Evolutionary conservation across 2,888 invertebrate species (phyloP).

Genomic region (Cotesia congregata): DNA sequence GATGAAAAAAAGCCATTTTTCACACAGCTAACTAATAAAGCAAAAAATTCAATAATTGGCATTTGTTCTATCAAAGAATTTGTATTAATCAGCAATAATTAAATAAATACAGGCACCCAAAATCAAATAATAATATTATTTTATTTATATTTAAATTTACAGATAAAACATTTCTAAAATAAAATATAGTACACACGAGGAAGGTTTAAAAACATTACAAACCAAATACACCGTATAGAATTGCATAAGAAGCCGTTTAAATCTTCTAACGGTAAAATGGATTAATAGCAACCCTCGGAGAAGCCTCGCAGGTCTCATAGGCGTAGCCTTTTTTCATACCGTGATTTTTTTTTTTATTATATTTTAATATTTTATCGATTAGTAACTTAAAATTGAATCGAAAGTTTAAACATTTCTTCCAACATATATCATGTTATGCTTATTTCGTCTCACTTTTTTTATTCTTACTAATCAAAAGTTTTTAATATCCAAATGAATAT

Average conservation of each 20-base stretch:
- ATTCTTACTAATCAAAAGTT: too few relatives aligned
- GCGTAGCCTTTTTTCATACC: conserved; percentile 54
- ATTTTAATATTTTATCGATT: conserved; percentile 12
- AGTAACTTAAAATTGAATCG: background rate
- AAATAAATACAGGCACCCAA: background rate
- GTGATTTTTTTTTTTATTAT: conserved; percentile 32
- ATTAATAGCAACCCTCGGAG: conserved; percentile 67
- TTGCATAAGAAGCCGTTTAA: conserved; percentile 68
- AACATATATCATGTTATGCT: too few relatives aligned
- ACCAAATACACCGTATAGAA: conserved; percentile 58
- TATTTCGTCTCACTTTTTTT: too few relatives aligned
- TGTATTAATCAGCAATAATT: too few relatives aligned
- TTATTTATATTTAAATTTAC: conserved; percentile 8
- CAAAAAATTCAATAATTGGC: too few relatives aligned
- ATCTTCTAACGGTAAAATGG: conserved; percentile 67
- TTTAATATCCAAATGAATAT: too few relatives aligned
- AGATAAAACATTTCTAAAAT: background rate
- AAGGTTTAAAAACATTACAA: conserved; percentile 31
- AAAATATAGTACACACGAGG: conserved; percentile 15
- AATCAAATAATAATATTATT: conserved; percentile 6
- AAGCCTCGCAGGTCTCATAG: conserved; percentile 66
- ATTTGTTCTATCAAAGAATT: too few relatives aligned
- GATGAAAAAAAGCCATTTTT: too few relatives aligned
- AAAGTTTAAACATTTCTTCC: background rate
- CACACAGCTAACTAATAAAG: too few relatives aligned